A percentile compares a stretch with the other conserved stretches of the same genome.
Evolutionary conservation across 2,113 vertebrate species (phyloP).

Genomic region (Amazona guildingii): DNA sequence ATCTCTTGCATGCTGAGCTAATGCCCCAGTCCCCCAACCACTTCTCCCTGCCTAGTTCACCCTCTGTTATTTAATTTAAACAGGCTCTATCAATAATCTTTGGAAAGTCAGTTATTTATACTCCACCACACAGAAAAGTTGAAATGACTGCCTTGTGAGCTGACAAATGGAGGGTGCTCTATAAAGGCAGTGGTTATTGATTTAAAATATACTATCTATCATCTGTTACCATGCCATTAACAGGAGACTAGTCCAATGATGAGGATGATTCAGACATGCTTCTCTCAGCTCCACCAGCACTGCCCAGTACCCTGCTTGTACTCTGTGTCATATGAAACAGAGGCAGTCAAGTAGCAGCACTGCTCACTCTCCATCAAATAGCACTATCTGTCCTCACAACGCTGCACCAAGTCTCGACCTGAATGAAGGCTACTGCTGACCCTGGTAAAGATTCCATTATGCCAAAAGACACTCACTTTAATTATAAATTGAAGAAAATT

Average conservation of each 20-base stretch:
- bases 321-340: accelerated
- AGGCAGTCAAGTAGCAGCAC: accelerated
- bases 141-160: not conserved
- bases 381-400: not conserved
- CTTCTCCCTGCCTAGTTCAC: not conserved
- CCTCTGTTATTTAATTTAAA: not conserved
- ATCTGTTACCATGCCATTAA: not conserved
- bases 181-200: not conserved
- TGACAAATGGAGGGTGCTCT: not conserved
- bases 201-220: not conserved
- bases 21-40: not conserved
- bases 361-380: accelerated
- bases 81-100: not conserved
- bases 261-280: not conserved
- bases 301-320: not conserved
- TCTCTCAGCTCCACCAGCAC: not conserved
- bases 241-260: not conserved
- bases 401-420: not conserved
- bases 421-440: not conserved
- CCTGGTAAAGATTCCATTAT: not conserved
- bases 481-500: not conserved
- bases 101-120: not conserved
- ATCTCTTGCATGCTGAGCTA: not conserved
- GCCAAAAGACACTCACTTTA: accelerated
- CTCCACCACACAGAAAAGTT: not conserved